phyloP scores from a whole-genome alignment of 2,797 vertebrate species.

The Fistularia commersonii region DNA sequence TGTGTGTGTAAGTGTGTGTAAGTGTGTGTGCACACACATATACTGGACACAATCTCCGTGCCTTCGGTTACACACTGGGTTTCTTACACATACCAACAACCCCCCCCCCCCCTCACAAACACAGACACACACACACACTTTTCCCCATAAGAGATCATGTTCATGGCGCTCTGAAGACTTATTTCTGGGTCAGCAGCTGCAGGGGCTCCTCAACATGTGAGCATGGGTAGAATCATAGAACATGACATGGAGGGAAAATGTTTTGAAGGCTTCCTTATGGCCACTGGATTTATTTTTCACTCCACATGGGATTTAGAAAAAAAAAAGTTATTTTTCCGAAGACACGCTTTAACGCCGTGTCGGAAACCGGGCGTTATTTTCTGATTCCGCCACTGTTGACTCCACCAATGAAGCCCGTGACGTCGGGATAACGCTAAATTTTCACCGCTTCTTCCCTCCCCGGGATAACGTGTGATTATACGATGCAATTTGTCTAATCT shows the following conservation, averaged over 20 bases:
- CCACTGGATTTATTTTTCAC: not conserved
- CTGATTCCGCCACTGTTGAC: conserved; percentile 21
- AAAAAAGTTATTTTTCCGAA: no score
- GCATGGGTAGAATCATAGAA: conserved; percentile 17
- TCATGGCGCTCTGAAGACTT: conserved; percentile 36
- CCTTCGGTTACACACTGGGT: conserved; percentile 28
- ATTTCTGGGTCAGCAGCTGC: conserved; percentile 59
- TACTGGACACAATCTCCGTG: conserved; percentile 25
- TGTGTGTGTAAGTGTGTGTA: not conserved
- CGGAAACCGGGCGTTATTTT: not conserved
- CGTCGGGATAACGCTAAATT: conserved; percentile 29
- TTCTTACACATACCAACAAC: conserved; percentile 46
- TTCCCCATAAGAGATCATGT: conserved; percentile 42
- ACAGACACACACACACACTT: conserved; percentile 16
- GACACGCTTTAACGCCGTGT: no score
- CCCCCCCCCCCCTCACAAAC: no score
- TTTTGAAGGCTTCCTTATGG: conserved; percentile 1
- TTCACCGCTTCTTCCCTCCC: conserved; percentile 32
- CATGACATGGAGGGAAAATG: conserved; percentile 27
- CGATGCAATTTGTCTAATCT: conserved; percentile 69
- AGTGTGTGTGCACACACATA: not conserved
- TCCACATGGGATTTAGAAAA: no score
- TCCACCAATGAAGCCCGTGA: conserved; percentile 18
- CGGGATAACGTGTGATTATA: conserved; percentile 52
- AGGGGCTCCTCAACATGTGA: conserved; percentile 34